phyloP scores from a whole-genome alignment of 2,113 vertebrate genomes.

The Ia io region DNA sequence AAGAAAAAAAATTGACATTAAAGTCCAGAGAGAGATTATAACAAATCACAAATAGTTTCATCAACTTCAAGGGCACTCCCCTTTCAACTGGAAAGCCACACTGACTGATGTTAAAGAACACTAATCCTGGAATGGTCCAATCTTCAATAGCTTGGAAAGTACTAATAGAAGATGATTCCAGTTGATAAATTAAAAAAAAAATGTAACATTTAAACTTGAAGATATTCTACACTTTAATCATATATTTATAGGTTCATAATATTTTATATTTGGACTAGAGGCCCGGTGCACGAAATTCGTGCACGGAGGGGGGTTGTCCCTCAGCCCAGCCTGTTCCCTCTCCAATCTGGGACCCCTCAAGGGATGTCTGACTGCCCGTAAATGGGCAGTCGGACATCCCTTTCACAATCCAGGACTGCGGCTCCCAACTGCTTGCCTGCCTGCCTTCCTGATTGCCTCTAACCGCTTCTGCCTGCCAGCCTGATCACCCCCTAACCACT shows the following conservation, averaged over 20 bases:
- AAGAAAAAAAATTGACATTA: not conserved
- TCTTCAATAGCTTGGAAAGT: not conserved
- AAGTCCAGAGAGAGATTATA: not conserved
- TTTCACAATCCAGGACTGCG: too few species aligned
- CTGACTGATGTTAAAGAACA: not conserved
- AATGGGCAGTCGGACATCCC: too few species aligned
- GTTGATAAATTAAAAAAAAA: not conserved
- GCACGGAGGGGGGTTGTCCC: too few species aligned
- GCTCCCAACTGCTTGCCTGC: too few species aligned
- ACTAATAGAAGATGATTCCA: not conserved
- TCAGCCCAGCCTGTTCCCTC: too few species aligned
- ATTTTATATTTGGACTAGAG: not conserved
- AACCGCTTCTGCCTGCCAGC: too few species aligned
- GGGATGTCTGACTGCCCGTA: too few species aligned
- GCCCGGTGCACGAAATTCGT: too few species aligned
- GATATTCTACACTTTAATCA: not conserved
- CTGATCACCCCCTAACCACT: too few species aligned
- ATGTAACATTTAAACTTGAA: not conserved
- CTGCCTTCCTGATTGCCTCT: too few species aligned
- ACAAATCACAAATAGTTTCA: not conserved
- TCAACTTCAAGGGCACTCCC: not conserved
- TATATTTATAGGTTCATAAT: not conserved
- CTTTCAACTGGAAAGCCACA: not conserved
- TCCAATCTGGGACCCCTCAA: too few species aligned
- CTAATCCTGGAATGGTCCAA: not conserved